Evolutionary conservation across 2,888 invertebrate genomes (phyloP).

Genomic region (Muscina levida): DNA sequence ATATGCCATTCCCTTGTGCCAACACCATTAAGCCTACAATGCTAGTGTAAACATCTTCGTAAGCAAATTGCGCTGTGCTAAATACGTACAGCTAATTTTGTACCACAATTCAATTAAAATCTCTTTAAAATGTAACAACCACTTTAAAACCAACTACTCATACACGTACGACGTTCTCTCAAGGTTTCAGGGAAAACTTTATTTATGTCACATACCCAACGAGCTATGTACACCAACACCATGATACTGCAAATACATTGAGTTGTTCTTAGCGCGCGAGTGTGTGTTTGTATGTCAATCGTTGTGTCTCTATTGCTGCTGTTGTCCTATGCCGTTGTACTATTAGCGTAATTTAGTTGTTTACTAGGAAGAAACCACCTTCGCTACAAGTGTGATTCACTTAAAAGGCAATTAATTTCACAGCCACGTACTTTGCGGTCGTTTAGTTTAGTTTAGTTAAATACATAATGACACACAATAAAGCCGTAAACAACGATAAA

Average conservation of each 20-base stretch:
- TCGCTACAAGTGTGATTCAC: conserved; percentile 75
- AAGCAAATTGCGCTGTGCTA: too few relatives aligned
- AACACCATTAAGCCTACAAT: too few relatives aligned
- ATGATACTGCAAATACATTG: background rate
- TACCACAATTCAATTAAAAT: conserved; percentile 48
- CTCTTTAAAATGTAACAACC: background rate
- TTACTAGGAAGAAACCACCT: conserved; percentile 69
- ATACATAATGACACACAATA: conserved; percentile 74
- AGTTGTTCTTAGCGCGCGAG: background rate
- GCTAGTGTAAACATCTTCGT: too few relatives aligned
- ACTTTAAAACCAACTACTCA: conserved; percentile 17
- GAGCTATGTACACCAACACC: background rate
- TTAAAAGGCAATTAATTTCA: conserved; percentile 79
- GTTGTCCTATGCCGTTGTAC: background rate
- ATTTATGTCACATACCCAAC: conserved; percentile 13
- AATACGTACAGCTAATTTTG: conserved; percentile 38
- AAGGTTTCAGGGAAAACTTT: background rate
- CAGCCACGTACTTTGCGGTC: conserved; percentile 77
- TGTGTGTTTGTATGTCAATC: conserved; percentile 7
- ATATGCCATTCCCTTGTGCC: too few relatives aligned
- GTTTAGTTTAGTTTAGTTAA: conserved; percentile 72
- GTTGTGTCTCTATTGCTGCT: conserved; percentile 31
- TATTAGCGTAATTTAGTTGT: conserved; percentile 77
- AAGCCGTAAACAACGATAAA: conserved; percentile 57
- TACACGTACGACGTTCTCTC: conserved; percentile 3